Evolutionary conservation across 2,797 vertebrate species (phyloP), one percentile per base, ranked within the genome.

Genomic region (Psittacula echo): DNA sequence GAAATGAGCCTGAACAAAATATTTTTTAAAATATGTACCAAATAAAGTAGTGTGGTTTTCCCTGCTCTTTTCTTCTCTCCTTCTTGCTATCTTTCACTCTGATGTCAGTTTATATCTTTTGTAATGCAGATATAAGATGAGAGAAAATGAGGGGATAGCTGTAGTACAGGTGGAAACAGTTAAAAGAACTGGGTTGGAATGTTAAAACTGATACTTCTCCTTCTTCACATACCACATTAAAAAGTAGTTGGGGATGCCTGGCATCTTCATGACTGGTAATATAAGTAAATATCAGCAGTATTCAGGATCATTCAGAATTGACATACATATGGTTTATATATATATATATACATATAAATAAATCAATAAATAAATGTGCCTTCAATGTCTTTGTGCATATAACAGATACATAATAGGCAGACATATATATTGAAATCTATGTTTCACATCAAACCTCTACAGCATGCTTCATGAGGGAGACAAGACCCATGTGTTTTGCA

Each of bases 401-500:
- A 86, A 89, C 70, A 70, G 85, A 91, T 78, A 67, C 65, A 80
- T 87, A 96, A 97, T 97, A 97, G 96, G 96, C 90, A 95, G 90
- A 97, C 93, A 97, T 97, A 97, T 94, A 98, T 97, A 95, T 95
- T 96, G 95, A 97, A 96, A 97, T 97, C 95, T 96, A 93, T 97
- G 97, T 97, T 98, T 98, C 98, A 97, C 98, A 98, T 99, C 98
- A 98, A 98, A 98, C 98, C 98, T 98, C 98, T 98, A 97, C 97
- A 98, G 98, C 98, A 99, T 99, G 99, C 99, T 99, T 99, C 98
- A 99, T 98, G 97, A 98, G 97, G 97, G 98, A 98, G 98, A 99
- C 98, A 98, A 98, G 98, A 99, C 98, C 98, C 98, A 98, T 98
- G 98, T 99, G 98, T 99, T 99, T 99, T 98, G 98, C 97, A 98